Evolutionary conservation across 2,888 invertebrate species (phyloP).

Genomic region (Apamea anceps): DNA sequence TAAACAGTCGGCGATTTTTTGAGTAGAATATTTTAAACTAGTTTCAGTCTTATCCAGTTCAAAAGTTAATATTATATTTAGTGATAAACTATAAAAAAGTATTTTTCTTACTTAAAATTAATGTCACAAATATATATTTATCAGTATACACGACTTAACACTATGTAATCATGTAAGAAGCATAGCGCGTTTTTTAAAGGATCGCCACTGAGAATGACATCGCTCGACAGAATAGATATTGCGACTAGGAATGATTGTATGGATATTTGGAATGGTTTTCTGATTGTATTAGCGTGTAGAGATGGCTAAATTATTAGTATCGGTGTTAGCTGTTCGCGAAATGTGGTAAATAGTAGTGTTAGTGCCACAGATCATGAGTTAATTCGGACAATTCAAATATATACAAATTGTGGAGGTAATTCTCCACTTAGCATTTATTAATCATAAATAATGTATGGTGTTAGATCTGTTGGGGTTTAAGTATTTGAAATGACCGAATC

Average conservation of each 20-base stretch:
- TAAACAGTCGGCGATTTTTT: slow-evolving; percentile 21
- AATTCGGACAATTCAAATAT: slow-evolving; percentile 61
- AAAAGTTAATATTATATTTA: slow-evolving; percentile 13
- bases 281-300: slow-evolving; percentile 69
- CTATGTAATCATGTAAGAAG: slow-evolving; percentile 1
- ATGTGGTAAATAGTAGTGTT: slow-evolving; percentile 72
- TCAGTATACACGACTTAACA: slow-evolving; percentile 29
- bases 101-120: slow-evolving; percentile 37
- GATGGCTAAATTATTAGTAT: slow-evolving; percentile 66
- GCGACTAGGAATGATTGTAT: slow-evolving; percentile 58
- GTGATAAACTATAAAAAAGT: not conserved
- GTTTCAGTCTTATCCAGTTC: slow-evolving; percentile 9
- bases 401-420: slow-evolving; percentile 34
- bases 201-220: slow-evolving; percentile 39
- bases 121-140: slow-evolving; percentile 30
- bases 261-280: slow-evolving; percentile 65
- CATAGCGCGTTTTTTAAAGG: slow-evolving; percentile 3
- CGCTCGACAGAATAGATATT: slow-evolving; percentile 44
- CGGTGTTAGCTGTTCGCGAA: slow-evolving; percentile 75
- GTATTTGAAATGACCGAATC: slow-evolving; percentile 45
- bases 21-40: slow-evolving; percentile 18
- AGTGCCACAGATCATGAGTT: slow-evolving; percentile 42
- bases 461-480: slow-evolving; percentile 51
- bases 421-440: slow-evolving; percentile 65
- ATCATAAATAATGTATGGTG: slow-evolving; percentile 55